Evolutionary conservation across 2,888 invertebrate genomes (phyloP), one percentile per base, ranked within the genome.

Genomic region (Tenthredo notha): DNA sequence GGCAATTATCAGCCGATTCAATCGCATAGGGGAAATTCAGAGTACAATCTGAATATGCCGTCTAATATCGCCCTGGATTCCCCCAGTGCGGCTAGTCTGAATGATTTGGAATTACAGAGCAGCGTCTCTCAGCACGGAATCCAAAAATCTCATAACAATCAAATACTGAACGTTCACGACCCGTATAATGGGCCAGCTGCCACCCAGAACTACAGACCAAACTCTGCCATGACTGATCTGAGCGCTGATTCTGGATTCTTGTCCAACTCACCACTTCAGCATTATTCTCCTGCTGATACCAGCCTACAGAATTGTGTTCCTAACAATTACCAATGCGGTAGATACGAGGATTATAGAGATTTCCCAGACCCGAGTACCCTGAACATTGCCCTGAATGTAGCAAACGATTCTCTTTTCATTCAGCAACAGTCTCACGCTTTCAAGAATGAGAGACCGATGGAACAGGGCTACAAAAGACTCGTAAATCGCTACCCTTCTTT

Each of bases 151-250:
- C 91, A 91, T 84, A 86, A 86, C 84, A 92, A 90, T 86, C 86
- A 90, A 18, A 85, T 90, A 67, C 84, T 90, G 21, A 91, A 90
- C 75, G 86, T 91, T 83, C 91, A 92, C n/a, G 93, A 93, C 67
- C 87, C 91, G 43, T 93, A 92, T 84, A 91, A 89, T 84, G 58
- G 85, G 21, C 87, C 89, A 58, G 86, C 87, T 84, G 89, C 87
- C 78, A 82, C 80, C 77, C 90, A 89, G 84, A 89, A 85, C 77
- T 93, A 92, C 84, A 88, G 92, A 80, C 91, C 92, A 47, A 90
- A 89, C 25, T 91, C 93, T 10, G 89, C 92, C 78, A 91, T 93
- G 91, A 92, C 92, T 85, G 92, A 93, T 85, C 88, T 92, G 15
- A 91, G 89, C 85, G 89, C 87, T 2, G 92, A 93, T 86, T 91